Evolutionary conservation across 2,113 vertebrate species (phyloP).

Genomic region (Geococcyx californianus): DNA sequence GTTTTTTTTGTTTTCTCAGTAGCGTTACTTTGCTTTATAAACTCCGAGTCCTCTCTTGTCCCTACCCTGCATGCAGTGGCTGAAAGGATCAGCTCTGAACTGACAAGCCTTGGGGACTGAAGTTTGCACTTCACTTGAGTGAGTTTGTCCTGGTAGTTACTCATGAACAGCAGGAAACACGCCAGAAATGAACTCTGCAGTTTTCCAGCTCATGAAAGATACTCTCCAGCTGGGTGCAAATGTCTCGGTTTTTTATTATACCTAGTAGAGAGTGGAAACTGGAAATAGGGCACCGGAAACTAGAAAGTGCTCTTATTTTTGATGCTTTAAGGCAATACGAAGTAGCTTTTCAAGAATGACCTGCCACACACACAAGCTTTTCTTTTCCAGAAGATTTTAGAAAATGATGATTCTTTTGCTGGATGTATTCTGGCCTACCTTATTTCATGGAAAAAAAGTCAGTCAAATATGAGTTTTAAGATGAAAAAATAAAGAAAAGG

Average conservation of each 20-base stretch:
- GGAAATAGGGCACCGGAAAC: slow-evolving; percentile 52
- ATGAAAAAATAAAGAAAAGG: neutral
- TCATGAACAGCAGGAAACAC: slow-evolving; percentile 31
- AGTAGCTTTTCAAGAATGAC: neutral
- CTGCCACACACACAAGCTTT: neutral
- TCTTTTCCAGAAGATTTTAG: neutral
- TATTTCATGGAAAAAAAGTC: neutral
- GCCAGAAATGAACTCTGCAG: slow-evolving; percentile 31
- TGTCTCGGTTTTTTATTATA: slow-evolving; percentile 45
- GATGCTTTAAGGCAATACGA: slow-evolving; percentile 3
- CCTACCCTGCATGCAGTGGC: neutral
- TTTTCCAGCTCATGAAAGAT: slow-evolving; percentile 48
- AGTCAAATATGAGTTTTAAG: neutral
- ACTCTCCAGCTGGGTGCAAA: slow-evolving; percentile 57
- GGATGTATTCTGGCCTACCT: neutral
- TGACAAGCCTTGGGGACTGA: neutral
- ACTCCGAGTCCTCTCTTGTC: neutral
- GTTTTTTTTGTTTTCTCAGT: neutral
- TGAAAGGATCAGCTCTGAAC: neutral
- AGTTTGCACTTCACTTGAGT: slow-evolving; percentile 37
- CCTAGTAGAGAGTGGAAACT: slow-evolving; percentile 4
- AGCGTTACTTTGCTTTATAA: neutral
- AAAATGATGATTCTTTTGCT: neutral
- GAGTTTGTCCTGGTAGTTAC: slow-evolving; percentile 48
- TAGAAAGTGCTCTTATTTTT: slow-evolving; percentile 13